These are phyloP conservation scores for Megatriorchis doriae DNA, from an alignment of 2,113 vertebrate genomes.

Conservation along the genomic window DNA sequence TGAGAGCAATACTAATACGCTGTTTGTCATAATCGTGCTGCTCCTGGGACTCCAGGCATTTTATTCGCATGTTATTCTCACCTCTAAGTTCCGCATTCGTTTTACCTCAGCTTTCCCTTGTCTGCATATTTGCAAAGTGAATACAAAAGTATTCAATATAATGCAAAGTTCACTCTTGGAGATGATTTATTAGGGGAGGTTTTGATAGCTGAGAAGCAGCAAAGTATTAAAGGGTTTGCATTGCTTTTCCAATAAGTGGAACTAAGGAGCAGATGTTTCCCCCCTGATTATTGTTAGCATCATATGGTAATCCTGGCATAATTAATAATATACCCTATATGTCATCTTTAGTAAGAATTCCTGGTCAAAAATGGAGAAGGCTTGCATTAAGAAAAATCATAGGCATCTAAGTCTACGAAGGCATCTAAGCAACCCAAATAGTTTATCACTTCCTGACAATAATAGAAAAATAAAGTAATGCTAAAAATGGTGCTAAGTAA, in stretches of 20 bases:
- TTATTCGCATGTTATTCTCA: neutral
- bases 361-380: neutral
- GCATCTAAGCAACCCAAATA: neutral
- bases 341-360: neutral
- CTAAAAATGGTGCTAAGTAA: neutral
- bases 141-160: slow-evolving; percentile 39
- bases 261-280: neutral
- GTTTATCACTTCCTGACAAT: neutral
- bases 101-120: slow-evolving; percentile 44
- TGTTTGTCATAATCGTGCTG: neutral
- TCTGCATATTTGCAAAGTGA: slow-evolving; percentile 55
- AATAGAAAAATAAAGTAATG: neutral
- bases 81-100: slow-evolving; percentile 30
- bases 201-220: slow-evolving; percentile 2
- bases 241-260: slow-evolving; percentile 17
- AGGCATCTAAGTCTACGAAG: neutral
- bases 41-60: slow-evolving; percentile 7
- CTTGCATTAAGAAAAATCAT: neutral
- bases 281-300: neutral
- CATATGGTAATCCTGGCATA: neutral
- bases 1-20: slow-evolving; percentile 11
- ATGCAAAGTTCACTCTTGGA: slow-evolving; percentile 13
- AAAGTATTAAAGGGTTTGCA: neutral
- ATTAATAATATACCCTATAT: neutral
- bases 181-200: slow-evolving; percentile 7